Evolutionary conservation across 2,113 vertebrate species (phyloP).

Genomic region (Takifugu bimaculatus): DNA sequence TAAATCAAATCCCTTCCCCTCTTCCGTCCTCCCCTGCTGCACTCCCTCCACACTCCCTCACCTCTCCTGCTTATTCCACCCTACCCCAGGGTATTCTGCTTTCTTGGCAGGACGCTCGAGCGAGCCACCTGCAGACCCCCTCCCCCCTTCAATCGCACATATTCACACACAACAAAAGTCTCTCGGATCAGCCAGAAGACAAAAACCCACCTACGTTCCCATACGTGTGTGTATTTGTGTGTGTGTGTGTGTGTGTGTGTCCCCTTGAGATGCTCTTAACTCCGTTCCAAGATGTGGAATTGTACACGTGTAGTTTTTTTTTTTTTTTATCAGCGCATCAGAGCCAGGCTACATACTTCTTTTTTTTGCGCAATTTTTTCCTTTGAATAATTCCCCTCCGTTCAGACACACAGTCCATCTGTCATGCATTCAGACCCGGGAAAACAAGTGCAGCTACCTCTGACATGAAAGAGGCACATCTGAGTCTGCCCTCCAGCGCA

Average conservation of each 20-base stretch:
- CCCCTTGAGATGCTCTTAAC: constrained; percentile 42
- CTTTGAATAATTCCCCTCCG: constrained; percentile 22
- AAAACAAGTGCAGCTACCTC: constrained; percentile 33
- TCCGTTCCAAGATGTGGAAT: constrained; percentile 55
- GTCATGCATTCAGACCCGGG: constrained; percentile 28
- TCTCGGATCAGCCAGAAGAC: constrained; percentile 51
- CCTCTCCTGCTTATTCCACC: constrained; percentile 68
- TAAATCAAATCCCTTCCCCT: constrained; percentile 66
- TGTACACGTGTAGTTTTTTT: constrained; percentile 54
- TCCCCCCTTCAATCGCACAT: constrained; percentile 25
- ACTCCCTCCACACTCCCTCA: constrained; percentile 44
- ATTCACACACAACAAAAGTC: constrained; percentile 35
- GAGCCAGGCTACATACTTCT: constrained; percentile 22
- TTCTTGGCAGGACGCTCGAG: constrained; percentile 72
- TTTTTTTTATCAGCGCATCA: constrained; percentile 34
- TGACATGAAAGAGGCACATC: constrained; percentile 18
- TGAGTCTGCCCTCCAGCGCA: constrained; percentile 38
- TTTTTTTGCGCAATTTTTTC: constrained; percentile 16
- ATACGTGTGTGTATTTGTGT: background rate
- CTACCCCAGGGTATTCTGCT: constrained; percentile 69
- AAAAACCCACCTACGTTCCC: constrained; percentile 8
- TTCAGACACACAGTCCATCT: constrained; percentile 33
- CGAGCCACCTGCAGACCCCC: constrained; percentile 73
- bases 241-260: constrained; percentile 10
- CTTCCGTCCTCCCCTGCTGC: constrained; percentile 30